Evolutionary conservation across 2,888 invertebrate genomes (phyloP).

Genomic region (Orchestes rusci): DNA sequence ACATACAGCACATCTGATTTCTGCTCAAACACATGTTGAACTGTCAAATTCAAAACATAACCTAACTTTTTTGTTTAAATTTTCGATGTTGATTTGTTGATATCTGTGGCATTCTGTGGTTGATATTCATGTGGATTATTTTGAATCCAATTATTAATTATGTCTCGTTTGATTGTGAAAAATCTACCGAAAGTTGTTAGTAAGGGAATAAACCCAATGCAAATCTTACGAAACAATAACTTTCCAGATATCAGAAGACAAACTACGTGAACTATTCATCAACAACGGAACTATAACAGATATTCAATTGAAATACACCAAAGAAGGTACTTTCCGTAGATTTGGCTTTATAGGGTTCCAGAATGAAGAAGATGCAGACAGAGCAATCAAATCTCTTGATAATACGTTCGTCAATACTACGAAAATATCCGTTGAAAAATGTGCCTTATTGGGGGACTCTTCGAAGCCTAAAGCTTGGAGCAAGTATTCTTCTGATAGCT

Average conservation of each 20-base stretch:
- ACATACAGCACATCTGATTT: too few species aligned
- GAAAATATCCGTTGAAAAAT: constrained; percentile 70
- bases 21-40: too few species aligned
- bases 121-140: too few species aligned
- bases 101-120: background rate
- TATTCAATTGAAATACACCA: constrained; percentile 85
- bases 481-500: constrained; percentile 77
- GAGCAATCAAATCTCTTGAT: constrained; percentile 73
- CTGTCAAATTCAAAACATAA: too few species aligned
- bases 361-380: constrained; percentile 67
- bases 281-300: constrained; percentile 85
- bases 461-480: constrained; percentile 89
- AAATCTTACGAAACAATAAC: background rate
- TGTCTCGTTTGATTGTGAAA: constrained; percentile 86
- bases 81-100: background rate
- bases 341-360: constrained; percentile 93
- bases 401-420: constrained; percentile 78
- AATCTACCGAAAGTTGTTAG: constrained; percentile 82
- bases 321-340: constrained; percentile 84
- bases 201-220: constrained; percentile 20
- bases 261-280: constrained; percentile 67
- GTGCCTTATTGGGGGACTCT: constrained; percentile 57
- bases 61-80: background rate
- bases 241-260: constrained; percentile 69
- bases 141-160: too few species aligned